These are phyloP conservation scores for Sepiola atlantica DNA, from an alignment of 2,888 invertebrate species.

Conservation along the genomic window DNA sequence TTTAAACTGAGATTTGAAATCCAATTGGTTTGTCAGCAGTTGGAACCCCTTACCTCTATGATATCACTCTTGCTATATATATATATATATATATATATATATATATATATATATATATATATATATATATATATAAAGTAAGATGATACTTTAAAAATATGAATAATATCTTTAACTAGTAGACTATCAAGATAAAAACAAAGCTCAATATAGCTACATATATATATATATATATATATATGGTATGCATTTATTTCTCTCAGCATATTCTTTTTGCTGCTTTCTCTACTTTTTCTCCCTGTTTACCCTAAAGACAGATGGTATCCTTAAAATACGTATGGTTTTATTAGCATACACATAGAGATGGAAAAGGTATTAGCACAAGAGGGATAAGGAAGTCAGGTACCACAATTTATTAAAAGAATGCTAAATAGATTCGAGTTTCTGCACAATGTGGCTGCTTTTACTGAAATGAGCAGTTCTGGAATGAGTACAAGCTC, in stretches of 20 bases:
- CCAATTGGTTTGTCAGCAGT: too few relatives aligned
- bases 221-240: too few relatives aligned
- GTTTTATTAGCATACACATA: background rate
- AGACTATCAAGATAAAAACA: too few relatives aligned
- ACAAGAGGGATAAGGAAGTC: background rate
- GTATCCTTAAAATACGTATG: background rate
- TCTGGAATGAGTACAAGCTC: background rate
- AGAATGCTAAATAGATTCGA: background rate
- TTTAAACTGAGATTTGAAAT: too few relatives aligned
- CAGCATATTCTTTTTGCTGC: background rate
- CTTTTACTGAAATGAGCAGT: background rate
- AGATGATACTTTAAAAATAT: too few relatives aligned
- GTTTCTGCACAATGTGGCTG: background rate
- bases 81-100: conserved; percentile 32
- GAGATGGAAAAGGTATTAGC: background rate
- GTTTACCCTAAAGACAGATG: background rate
- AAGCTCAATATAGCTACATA: too few relatives aligned
- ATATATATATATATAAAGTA: background rate
- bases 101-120: conserved; percentile 32
- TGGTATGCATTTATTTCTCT: background rate
- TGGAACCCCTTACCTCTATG: too few relatives aligned
- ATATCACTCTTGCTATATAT: too few relatives aligned
- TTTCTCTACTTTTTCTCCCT: background rate
- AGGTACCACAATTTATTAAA: background rate
- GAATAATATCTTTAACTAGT: too few relatives aligned